Evolutionary conservation across 2,113 vertebrate genomes (phyloP).

Genomic region (Lophius piscatorius): DNA sequence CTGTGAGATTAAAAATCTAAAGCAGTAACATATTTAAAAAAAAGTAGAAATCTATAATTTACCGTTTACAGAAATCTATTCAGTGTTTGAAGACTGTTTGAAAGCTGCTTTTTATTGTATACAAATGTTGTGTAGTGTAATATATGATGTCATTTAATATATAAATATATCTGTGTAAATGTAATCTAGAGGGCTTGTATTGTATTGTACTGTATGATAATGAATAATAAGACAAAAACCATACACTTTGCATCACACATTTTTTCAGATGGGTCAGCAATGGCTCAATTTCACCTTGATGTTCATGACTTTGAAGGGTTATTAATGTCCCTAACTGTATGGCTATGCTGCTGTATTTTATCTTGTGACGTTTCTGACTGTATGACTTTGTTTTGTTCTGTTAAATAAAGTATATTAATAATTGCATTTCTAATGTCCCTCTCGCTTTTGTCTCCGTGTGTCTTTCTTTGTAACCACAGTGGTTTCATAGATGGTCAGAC

Average conservation of each 20-base stretch:
- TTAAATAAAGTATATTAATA: slow-evolving; percentile 64
- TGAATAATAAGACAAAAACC: slow-evolving; percentile 27
- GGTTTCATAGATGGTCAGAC: not conserved
- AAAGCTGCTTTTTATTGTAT: slow-evolving; percentile 64
- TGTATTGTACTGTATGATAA: slow-evolving; percentile 64
- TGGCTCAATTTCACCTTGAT: slow-evolving; percentile 40
- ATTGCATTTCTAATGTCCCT: slow-evolving; percentile 17
- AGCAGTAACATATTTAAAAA: slow-evolving; percentile 27
- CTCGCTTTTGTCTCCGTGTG: not conserved
- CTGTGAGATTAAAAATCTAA: slow-evolving; percentile 5
- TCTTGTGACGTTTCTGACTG: slow-evolving; percentile 64
- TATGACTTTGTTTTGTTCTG: slow-evolving; percentile 70
- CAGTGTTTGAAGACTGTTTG: slow-evolving; percentile 69
- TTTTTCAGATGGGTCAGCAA: slow-evolving; percentile 17
- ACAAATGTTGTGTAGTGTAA: slow-evolving; percentile 59
- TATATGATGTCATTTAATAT: slow-evolving; percentile 48
- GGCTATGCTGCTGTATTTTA: slow-evolving; percentile 68
- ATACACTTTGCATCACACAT: slow-evolving; percentile 6
- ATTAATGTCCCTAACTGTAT: slow-evolving; percentile 52
- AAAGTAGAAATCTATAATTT: slow-evolving; percentile 66
- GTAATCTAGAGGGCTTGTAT: slow-evolving; percentile 67
- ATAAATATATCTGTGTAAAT: slow-evolving; percentile 66
- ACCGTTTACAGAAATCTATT: slow-evolving; percentile 52
- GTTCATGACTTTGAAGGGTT: slow-evolving; percentile 52
- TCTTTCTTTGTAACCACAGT: not conserved